phyloP scores from a whole-genome alignment of 2,113 vertebrate genomes.

The Cottus gobio region DNA sequence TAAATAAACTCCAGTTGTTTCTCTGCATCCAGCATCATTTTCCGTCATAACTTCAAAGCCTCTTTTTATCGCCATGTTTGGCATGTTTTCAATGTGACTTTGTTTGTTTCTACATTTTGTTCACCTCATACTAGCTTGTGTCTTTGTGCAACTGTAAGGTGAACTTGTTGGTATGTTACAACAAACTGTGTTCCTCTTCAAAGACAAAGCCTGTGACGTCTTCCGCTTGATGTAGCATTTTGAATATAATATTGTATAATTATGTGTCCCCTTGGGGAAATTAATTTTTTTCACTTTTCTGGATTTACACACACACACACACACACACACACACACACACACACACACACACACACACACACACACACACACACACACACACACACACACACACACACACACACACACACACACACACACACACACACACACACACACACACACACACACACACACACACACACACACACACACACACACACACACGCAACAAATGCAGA shows the following conservation, averaged over 20 bases:
- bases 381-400: too few species aligned
- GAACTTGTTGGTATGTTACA: constrained; percentile 29
- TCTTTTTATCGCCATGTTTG: constrained; percentile 35
- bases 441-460: too few species aligned
- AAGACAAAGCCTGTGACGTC: not conserved
- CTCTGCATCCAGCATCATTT: constrained; percentile 1
- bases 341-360: too few species aligned
- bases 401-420: too few species aligned
- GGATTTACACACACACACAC: too few species aligned
- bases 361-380: too few species aligned
- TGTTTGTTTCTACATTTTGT: constrained; percentile 47
- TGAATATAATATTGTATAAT: not conserved
- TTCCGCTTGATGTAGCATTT: not conserved
- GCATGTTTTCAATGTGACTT: constrained; percentile 62
- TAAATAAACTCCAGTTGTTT: constrained; percentile 11
- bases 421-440: too few species aligned
- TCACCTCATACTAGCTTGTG: constrained; percentile 38
- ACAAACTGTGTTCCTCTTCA: not conserved
- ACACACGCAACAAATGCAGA: not conserved
- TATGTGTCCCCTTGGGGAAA: not conserved
- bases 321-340: too few species aligned
- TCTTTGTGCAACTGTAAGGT: constrained; percentile 52
- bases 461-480: too few species aligned
- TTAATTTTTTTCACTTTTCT: not conserved
- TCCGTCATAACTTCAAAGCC: constrained; percentile 27